phyloP scores from a whole-genome alignment of 2,888 invertebrate species.

The Hypolimnas misippus region DNA sequence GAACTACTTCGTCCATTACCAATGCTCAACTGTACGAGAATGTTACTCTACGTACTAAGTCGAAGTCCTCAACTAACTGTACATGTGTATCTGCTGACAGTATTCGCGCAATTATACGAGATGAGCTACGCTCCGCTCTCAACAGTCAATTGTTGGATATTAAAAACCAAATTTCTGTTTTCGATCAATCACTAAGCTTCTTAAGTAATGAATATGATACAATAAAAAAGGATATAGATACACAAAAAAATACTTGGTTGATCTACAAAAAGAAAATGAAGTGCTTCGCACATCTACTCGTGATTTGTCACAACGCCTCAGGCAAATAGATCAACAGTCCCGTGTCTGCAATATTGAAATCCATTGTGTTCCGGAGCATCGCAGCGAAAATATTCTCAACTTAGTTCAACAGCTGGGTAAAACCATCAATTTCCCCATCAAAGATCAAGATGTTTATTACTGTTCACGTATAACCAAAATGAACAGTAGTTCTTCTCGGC shows the following conservation, averaged over 20 bases:
- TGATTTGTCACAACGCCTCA: conserved; percentile 25
- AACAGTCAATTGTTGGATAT: conserved; percentile 17
- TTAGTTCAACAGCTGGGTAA: conserved; percentile 40
- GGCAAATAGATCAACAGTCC: conserved; percentile 39
- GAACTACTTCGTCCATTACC: conserved; percentile 1
- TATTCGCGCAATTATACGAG: conserved; percentile 23
- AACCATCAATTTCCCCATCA: conserved; percentile 23
- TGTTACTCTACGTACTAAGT: conserved; percentile 24
- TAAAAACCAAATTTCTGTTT: conserved; percentile 17
- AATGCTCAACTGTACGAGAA: conserved; percentile 14
- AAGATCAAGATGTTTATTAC: conserved; percentile 31
- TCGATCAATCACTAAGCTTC: conserved; percentile 17
- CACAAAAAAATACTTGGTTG: conserved; percentile 9
- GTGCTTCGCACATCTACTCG: conserved; percentile 16
- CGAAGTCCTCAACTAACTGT: conserved; percentile 12
- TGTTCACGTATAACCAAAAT: conserved; percentile 43
- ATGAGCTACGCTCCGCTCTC: conserved; percentile 21
- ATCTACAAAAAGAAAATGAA: conserved; percentile 31
- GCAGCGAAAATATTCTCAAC: conserved; percentile 39
- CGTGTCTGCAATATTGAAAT: conserved; percentile 42
- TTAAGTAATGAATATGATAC: conserved; percentile 16
- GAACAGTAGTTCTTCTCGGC: conserved; percentile 33
- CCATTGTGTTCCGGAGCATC: conserved; percentile 44
- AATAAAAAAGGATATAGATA: conserved; percentile 14
- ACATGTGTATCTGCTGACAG: conserved; percentile 19